Base-by-base conservation (phyloP, 64 coral and sea anemone genomes). In the Anthopleura sola region DNA sequence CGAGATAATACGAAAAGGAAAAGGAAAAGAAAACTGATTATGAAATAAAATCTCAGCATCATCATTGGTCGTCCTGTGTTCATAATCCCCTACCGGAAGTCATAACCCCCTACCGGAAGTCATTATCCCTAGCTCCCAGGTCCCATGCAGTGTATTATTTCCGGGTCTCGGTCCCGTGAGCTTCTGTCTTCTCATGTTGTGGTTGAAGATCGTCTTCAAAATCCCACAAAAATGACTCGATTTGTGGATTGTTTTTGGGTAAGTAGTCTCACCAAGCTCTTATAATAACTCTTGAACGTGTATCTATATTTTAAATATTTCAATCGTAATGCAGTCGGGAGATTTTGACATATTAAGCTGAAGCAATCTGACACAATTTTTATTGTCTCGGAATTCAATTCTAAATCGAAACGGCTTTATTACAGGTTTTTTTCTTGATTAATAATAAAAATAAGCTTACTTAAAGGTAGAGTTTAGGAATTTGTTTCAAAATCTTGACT, bases 181-280 rank as follows among this genome's bases (percentile, higher is more conserved):
- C 0, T 11, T 62, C 28, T 28, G 34, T 66, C 29, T 10, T 2
- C 5, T 81, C 16, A n/a, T 83, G 82, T 83, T 83, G 82, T 83
- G 55, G 82, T 29, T 58, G 51, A 53, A 21, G 47, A 29, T 54
- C 51, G 34, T 38, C 55, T 83, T 54, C 19, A 83, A 83, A 54
- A 54, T 46, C 16, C 23, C 82, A 19, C 82, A 15, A 37, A 56
- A 83, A 83, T 83, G 82, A 83, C 82, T 28, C 48, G 55, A 55
- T 83, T 83, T 55, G 82, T 83, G 17, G 82, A 83, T 60, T 83
- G 82, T 55, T 83, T 83, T 37, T 83, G 82, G 82, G 82, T 83
- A 56, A 83, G 82, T 83, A 26, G 66, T 53, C 6, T 53, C 50
- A 14, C 12, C 2, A 53, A 53, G 50, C 50, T 53, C 50, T 53